A percentile compares a stretch with the other conserved stretches of the same genome.
phyloP scores from a whole-genome alignment of 2,797 vertebrate genomes.

The Sebastolobus alascanus region DNA sequence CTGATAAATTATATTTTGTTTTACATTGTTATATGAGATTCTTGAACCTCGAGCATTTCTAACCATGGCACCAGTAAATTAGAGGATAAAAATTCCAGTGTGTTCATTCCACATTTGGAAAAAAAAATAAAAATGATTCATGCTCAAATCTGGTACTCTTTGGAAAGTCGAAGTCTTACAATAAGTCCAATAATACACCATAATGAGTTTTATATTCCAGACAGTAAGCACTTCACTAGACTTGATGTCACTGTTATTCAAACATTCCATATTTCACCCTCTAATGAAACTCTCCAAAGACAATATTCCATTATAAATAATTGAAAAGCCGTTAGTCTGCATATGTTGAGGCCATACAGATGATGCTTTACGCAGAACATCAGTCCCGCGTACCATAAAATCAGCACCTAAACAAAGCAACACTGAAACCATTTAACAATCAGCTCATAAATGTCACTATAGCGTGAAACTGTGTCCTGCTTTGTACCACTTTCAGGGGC shows the following conservation, averaged over 20 bases:
- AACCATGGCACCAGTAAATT: constrained; percentile 35
- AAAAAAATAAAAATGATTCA: constrained; percentile 37
- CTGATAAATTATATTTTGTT: constrained; percentile 12
- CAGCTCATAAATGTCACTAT: constrained; percentile 60
- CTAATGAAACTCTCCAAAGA: constrained; percentile 10
- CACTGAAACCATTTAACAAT: constrained; percentile 56
- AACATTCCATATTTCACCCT: constrained; percentile 20
- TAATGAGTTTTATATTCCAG: constrained; percentile 39
- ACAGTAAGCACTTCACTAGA: constrained; percentile 20
- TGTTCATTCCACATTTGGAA: constrained; percentile 4
- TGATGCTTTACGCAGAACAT: constrained; percentile 38
- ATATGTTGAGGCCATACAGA: constrained; percentile 20
- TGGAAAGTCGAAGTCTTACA: constrained; percentile 8
- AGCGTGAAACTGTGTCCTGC: constrained; percentile 57
- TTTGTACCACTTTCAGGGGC: constrained; percentile 24
- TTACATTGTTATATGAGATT: constrained; percentile 11
- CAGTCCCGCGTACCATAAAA: constrained; percentile 47
- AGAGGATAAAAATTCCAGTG: constrained; percentile 12
- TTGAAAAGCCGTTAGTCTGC: constrained; percentile 18
- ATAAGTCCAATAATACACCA: constrained; percentile 24
- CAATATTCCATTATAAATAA: constrained; percentile 36
- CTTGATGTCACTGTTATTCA: constrained; percentile 22
- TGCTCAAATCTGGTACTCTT: constrained; percentile 10
- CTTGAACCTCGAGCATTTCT: constrained; percentile 3
- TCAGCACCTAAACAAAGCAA: constrained; percentile 60